Evolutionary conservation across 2,113 vertebrate genomes (phyloP).

Genomic region (Protomyctophum bolini): DNA sequence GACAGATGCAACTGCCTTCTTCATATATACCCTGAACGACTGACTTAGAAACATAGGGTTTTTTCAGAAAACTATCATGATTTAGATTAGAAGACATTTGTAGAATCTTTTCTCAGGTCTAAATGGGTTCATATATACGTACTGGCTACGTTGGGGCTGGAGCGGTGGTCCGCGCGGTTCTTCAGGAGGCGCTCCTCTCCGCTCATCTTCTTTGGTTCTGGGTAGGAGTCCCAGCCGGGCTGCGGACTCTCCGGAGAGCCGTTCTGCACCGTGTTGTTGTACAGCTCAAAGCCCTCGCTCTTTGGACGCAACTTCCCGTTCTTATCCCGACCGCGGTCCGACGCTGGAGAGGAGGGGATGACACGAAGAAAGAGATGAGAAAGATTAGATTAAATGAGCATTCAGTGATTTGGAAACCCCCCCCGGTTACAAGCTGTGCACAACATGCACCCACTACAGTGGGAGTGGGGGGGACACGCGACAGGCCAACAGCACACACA

Average conservation of each 20-base stretch:
- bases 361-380: no score
- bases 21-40: neutral
- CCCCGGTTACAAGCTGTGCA: no score
- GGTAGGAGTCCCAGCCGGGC: conserved; percentile 90
- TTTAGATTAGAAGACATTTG: no score
- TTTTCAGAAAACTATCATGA: no score
- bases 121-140: conserved; percentile 59
- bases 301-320: conserved; percentile 95
- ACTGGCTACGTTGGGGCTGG: conserved; percentile 99
- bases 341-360: conserved; percentile 70
- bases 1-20: no score
- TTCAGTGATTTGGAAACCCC: neutral
- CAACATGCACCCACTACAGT: no score
- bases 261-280: conserved; percentile 90
- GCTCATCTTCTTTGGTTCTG: conserved; percentile 90
- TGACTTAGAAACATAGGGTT: no score
- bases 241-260: conserved; percentile 94
- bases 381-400: neutral
- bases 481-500: no score
- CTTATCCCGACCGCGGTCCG: conserved; percentile 87
- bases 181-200: conserved; percentile 92
- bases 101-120: no score
- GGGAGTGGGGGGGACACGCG: no score
- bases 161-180: conserved; percentile 93
- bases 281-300: conserved; percentile 98